Base-by-base conservation (phyloP, 2,797 vertebrate genomes). In the Synaphobranchus kaupii region DNA sequence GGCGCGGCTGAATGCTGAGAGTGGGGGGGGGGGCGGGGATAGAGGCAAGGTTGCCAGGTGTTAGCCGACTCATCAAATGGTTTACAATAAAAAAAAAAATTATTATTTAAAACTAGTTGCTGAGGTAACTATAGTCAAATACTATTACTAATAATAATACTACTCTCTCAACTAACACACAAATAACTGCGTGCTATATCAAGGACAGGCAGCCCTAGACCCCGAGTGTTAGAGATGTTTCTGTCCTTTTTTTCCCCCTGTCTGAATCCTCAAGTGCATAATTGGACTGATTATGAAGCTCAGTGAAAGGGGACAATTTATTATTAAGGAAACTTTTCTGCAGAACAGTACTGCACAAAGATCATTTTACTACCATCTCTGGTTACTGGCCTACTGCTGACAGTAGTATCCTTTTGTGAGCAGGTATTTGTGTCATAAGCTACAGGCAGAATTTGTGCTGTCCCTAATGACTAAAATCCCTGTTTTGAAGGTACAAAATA, bases 1-100 rank as follows among this genome's bases (percentile, higher is more conserved):
- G 52, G 98, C 98, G 13, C 99, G 97, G 94, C 97, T 97, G 92
- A 97, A 95, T 90, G 96, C 99, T 99, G 91, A 0, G 89, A 84
- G 91, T 63, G 92, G 71, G 48, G 12, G 85, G 48, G 68, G 68
- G 31, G 68, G 39, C 5, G 17, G 25, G 39, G 8, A 47, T 12
- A 85, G 34, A 48, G 84, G 5, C n/a, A 58, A 48, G 22, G 52
- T 34, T 28, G 71, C 71, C 31, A 76, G 15, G 7, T 20, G 71
- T 76, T 34, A 76, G 34, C 31, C 4, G 4, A 20, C 4, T 34
- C 12, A 6, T 28, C 63, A 25, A 25, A 66, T 6, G 1, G 15
- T 25, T 0, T 17, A 60, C 58, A 20, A 17, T 8, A 6, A 66
- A 66, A 66, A 52, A 52, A 6, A 60, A 60, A 60, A 60, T 25